Evolutionary conservation across 2,113 vertebrate species (phyloP), one percentile per base, ranked within the genome.

Genomic region (Pitta sordida): DNA sequence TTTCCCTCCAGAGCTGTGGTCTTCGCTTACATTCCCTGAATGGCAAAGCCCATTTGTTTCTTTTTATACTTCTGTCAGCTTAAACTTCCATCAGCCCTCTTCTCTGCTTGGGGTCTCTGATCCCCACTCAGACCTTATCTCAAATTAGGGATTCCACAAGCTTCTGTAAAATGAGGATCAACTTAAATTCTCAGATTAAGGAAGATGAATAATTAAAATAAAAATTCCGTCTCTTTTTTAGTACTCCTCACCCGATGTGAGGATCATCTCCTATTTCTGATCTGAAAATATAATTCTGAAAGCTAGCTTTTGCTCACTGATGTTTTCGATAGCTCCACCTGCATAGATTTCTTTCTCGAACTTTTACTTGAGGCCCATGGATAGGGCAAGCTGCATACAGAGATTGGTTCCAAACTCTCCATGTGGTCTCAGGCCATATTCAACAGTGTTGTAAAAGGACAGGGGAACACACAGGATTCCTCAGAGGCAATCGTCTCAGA

Each of bases 41-140:
- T 2, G 23, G 91, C 87, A 94, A 94, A 96, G 79, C 78, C 91
- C 93, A 90, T 96, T 96, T 96, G 88, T 91, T 96, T 95, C 88
- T 65, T 86, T 94, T 94, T 88, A 95, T 93, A 83, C 43, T 94
- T 90, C 88, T 91, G 82, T 93, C 90, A 86, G 90, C 90, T 96
- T 93, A 95, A 95, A 88, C 32, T 93, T 95, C 90, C 76, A 75
- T 88, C 85, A 94, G 88, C 59, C 43, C 7, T 83, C 70, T 58
- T 83, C 94, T 94, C 93, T 93, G 90, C 92, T 92, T 96, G 96
- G 67, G 88, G 93, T 95, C 93, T 91, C 90, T 96, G 92, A 96
- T 91, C 88, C 93, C 55, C 0, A 22, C 90, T 94, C 85, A 95
- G 93, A 94, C 93, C 80, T 88, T 91, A 84, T 91, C 82, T 53